Percentiles rank a stretch among this genome's conserved stretches.
phyloP scores from a whole-genome alignment of 2,113 vertebrate genomes.

The Pelmatolapia mariae region DNA sequence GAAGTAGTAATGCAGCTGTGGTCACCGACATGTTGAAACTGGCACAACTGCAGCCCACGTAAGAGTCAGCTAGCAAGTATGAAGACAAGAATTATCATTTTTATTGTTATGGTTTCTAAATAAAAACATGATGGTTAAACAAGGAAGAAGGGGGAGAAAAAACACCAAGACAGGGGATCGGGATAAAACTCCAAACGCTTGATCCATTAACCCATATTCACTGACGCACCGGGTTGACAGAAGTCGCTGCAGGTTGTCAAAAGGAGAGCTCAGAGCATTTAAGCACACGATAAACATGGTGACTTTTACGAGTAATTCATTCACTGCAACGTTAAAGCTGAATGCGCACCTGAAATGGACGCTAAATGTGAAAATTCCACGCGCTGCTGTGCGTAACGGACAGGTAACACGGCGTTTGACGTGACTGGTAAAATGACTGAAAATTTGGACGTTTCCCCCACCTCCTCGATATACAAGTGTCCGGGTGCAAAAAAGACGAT shows the following conservation, averaged over 20 bases:
- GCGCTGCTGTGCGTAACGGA: slow-evolving; percentile 40
- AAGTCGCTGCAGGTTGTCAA: slow-evolving; percentile 25
- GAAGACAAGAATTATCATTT: neutral
- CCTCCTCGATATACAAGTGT: neutral
- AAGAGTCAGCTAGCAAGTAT: neutral
- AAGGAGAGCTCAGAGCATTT: neutral
- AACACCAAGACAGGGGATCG: neutral
- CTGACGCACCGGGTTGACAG: slow-evolving; percentile 13
- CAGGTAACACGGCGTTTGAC: slow-evolving; percentile 37
- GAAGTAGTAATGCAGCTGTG: neutral
- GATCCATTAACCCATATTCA: slow-evolving; percentile 62
- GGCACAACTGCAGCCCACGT: slow-evolving; percentile 3
- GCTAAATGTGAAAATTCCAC: neutral
- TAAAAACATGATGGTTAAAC: neutral
- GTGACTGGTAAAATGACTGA: neutral
- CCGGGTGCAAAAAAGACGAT: neutral
- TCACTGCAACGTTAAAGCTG: neutral
- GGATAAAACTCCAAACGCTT: slow-evolving; percentile 18
- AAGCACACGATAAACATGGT: neutral
- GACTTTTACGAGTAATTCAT: neutral
- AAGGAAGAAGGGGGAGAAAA: neutral
- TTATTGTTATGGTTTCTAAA: neutral
- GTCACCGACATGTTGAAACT: slow-evolving; percentile 33
- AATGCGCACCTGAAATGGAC: neutral
- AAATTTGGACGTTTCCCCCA: neutral